Conservation (phyloP, 2,113 vertebrate genomes). For the Pao palembangensis region DNA sequence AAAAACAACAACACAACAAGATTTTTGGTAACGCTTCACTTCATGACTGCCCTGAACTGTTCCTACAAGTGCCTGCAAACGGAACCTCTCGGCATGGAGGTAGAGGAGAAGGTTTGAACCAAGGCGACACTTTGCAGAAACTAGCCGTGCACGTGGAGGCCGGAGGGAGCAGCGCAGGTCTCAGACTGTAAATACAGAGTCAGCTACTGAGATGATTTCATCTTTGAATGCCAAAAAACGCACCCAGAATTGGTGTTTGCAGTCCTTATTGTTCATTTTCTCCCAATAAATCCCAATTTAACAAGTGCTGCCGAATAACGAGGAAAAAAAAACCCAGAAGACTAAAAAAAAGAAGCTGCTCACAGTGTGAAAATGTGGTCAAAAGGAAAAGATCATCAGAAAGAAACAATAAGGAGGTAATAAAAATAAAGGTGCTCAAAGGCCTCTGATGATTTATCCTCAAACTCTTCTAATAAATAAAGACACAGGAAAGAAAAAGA, state of each 20-base stretch:
- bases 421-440: constrained; percentile 18
- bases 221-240: too few relatives aligned
- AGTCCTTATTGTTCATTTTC: too few relatives aligned
- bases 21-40: background rate
- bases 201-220: too few relatives aligned
- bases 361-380: constrained; percentile 25
- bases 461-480: constrained; percentile 32
- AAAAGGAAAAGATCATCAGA: constrained; percentile 8
- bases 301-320: background rate
- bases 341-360: background rate
- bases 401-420: constrained; percentile 36
- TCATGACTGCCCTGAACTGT: background rate
- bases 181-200: background rate
- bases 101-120: too few relatives aligned
- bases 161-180: background rate
- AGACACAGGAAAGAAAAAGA: constrained; percentile 18
- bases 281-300: too few relatives aligned
- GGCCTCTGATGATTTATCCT: constrained; percentile 10
- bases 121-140: background rate
- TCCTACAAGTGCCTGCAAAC: background rate
- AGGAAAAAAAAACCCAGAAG: background rate
- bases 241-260: too few relatives aligned
- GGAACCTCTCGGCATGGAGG: too few relatives aligned
- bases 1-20: background rate
- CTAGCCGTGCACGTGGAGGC: background rate